Percentiles rank a stretch among this genome's conserved stretches.
Conservation (phyloP, 2,888 invertebrate species). For the Cheilosia vernalis region DNA sequence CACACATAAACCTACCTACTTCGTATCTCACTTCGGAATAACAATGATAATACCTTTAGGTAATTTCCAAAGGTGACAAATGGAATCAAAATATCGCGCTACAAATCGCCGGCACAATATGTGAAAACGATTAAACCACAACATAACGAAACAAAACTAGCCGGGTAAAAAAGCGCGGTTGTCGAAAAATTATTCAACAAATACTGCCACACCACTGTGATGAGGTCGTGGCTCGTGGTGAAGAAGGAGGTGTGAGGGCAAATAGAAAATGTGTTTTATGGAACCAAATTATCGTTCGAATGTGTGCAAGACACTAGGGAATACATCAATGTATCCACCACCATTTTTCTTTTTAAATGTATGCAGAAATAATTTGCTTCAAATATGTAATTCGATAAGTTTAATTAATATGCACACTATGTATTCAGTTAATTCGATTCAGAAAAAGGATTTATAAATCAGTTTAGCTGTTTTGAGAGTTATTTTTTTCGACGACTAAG, state of each 20-base stretch:
- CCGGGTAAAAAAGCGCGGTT: constrained; percentile 15
- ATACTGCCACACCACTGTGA: neutral
- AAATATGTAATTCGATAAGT: too few relatives aligned
- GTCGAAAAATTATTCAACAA: neutral
- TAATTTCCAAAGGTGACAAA: neutral
- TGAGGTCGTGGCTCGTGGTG: too few relatives aligned
- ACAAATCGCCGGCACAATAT: neutral
- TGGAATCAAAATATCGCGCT: constrained; percentile 4
- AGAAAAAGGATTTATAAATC: too few relatives aligned
- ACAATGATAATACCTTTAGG: too few relatives aligned
- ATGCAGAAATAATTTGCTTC: neutral
- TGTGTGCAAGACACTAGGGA: neutral
- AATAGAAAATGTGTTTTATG: constrained; percentile 49
- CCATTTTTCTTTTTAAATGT: neutral
- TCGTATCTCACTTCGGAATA: too few relatives aligned
- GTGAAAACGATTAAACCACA: neutral
- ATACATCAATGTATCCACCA: neutral
- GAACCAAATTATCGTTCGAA: neutral
- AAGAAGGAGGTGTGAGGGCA: constrained; percentile 18
- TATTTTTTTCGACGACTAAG: too few relatives aligned
- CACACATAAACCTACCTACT: neutral
- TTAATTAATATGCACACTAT: too few relatives aligned
- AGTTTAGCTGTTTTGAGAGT: too few relatives aligned
- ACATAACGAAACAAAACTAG: constrained; percentile 17
- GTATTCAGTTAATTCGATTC: too few relatives aligned